Base-by-base conservation (phyloP, 2,888 invertebrate genomes). In the Cantharis flavilabris region DNA sequence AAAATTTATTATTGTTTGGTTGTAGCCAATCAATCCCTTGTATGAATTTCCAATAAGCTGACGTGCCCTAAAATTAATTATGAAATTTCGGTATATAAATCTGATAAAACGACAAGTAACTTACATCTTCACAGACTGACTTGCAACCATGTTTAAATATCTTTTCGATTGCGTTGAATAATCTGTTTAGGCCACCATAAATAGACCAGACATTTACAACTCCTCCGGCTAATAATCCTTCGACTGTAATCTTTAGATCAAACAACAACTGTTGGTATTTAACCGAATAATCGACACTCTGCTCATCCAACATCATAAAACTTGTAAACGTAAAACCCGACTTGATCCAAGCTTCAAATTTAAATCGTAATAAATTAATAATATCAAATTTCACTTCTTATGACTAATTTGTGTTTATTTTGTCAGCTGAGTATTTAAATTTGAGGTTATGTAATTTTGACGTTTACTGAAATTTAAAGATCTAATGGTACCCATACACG, bases 11-110 rank as follows among this genome's bases (percentile, higher is more conserved):
- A 77, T 88, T 86, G 63, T 91, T 90, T 13, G 92, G 92, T 84
- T 91, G 90, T 49, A 92, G 85, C 92, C 92, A 92, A 84, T 90
- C 91, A 71, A 92, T 84, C 64, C 91, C 92, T 87, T 92, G 90
- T 72, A 92, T 90, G 80, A 92, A 92, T 64, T 88, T 85, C 89
- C 90, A 91, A 80, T 89, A 90, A 81, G 90, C 89, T 18, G 89
- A 89, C 76, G 89, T 88, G 30, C 89, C 90, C 92, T 92, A 9
- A 14, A 16, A 63, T 77, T 69, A 76, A 33, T 33, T 33, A 33
- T 13, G 13, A 11, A 11, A 33, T 3, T 0, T 33, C 13, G 13
- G 4, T 3, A 13, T 13, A 4, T 33, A 13, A 33, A 33, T 33
- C 13, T 13, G n/a, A n/a, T 49, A n/a, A n/a, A n/a, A 49, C 7